Conservation (phyloP, 1,140 invertebrate species). For the Euschistus heros region DNA sequence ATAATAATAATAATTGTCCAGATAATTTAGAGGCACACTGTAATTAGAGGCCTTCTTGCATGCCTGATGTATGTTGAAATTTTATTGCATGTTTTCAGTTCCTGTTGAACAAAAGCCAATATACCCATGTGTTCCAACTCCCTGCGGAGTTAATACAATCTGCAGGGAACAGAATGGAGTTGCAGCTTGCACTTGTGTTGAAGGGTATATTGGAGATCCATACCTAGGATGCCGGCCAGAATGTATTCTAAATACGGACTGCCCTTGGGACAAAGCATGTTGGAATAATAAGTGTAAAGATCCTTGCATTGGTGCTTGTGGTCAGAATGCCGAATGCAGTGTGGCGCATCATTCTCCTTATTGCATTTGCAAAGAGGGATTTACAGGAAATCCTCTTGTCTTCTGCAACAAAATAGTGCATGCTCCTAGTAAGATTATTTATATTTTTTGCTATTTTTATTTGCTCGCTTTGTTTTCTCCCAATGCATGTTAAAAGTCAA, state of each 20-base stretch:
- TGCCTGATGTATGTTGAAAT: no score
- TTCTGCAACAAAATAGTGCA: conserved; percentile 42
- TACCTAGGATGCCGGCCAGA: conserved; percentile 63
- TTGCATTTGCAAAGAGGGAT: conserved; percentile 62
- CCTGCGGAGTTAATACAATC: conserved; percentile 64
- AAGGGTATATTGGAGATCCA: conserved; percentile 66
- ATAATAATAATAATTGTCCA: no score
- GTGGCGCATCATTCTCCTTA: conserved; percentile 74
- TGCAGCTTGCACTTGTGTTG: conserved; percentile 56
- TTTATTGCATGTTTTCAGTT: not conserved
- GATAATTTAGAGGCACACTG: no score
- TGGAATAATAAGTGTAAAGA: conserved; percentile 68
- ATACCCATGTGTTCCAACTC: conserved; percentile 47
- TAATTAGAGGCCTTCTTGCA: no score
- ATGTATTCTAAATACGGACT: conserved; percentile 70
- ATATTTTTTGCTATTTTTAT: conserved; percentile 10
- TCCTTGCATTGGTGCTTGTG: conserved; percentile 70
- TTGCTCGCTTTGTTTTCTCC: not conserved
- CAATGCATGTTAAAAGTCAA: not conserved
- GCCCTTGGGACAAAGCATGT: conserved; percentile 66
- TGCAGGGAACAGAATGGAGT: conserved; percentile 69
- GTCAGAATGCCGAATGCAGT: conserved; percentile 71
- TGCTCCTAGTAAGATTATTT: conserved; percentile 30
- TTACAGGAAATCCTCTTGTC: conserved; percentile 68
- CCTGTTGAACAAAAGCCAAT: conserved; percentile 34